Evolutionary conservation across 2,888 invertebrate species (phyloP).

Genomic region (Baccha elongata): DNA sequence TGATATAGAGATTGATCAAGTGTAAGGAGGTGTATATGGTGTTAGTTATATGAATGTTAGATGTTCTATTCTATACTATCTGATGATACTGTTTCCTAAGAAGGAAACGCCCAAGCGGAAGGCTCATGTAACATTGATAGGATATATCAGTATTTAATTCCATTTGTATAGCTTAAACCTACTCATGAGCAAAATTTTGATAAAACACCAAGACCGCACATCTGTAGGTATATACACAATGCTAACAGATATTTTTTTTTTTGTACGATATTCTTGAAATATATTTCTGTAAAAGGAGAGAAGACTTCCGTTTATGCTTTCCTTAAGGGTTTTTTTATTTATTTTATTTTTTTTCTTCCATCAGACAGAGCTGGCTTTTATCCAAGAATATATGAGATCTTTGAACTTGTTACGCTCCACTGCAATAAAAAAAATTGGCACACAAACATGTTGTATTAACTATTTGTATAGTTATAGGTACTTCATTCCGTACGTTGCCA

Average conservation of each 20-base stretch:
- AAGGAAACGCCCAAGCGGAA: conserved; percentile 38
- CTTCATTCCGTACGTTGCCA: neutral
- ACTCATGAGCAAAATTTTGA: conserved; percentile 38
- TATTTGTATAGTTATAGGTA: neutral
- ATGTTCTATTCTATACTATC: neutral
- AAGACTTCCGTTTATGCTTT: conserved; percentile 3
- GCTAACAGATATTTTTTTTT: neutral
- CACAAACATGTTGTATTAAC: neutral
- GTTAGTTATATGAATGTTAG: neutral
- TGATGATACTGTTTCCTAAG: conserved; percentile 18
- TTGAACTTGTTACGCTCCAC: conserved; percentile 30
- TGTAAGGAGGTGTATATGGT: neutral
- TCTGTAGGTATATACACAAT: neutral
- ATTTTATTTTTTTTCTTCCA: neutral
- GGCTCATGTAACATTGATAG: conserved; percentile 48
- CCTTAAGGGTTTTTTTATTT: neutral
- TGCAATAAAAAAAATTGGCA: conserved; percentile 2
- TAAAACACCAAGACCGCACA: neutral
- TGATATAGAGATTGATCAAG: neutral
- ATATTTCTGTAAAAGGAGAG: neutral
- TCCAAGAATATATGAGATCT: conserved; percentile 20
- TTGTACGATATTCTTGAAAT: conserved; percentile 2
- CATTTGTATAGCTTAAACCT: conserved; percentile 18
- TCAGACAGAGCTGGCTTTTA: neutral
- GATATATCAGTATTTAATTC: conserved; percentile 49